A percentile compares a stretch with the other conserved stretches of the same genome.
Conservation (phyloP, 2,797 vertebrate species). For the Kryptolebias ocellatus region DNA sequence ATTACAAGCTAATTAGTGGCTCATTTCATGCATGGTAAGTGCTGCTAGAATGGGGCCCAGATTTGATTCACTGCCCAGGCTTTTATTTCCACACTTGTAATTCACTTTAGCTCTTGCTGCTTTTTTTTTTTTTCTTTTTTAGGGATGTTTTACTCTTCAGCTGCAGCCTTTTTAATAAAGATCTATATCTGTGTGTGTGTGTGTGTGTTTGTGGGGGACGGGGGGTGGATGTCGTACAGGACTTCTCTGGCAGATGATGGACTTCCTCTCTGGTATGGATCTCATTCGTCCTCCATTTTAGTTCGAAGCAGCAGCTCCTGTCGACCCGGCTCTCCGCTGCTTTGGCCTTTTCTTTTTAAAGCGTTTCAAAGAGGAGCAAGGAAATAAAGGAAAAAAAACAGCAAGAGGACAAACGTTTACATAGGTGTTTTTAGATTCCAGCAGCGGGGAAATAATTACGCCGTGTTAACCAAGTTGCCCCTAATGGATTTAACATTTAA, state of each 20-base stretch:
- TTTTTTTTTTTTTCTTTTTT: constrained; percentile 36
- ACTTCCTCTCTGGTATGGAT: constrained; percentile 85
- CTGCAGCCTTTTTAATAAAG: constrained; percentile 60
- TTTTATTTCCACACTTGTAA: constrained; percentile 71
- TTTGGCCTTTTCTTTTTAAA: constrained; percentile 72
- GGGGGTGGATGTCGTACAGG: constrained; percentile 43
- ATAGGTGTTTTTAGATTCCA: constrained; percentile 21
- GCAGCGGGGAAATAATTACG: constrained; percentile 15
- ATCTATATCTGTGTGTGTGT: constrained; percentile 23
- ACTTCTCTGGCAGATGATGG: constrained; percentile 84
- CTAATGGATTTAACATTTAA: constrained; percentile 21
- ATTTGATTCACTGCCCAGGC: constrained; percentile 76
- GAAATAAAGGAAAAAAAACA: constrained; percentile 5
- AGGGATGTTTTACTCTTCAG: constrained; percentile 65
- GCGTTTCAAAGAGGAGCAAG: constrained; percentile 61
- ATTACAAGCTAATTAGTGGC: constrained; percentile 82
- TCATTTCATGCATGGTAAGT: constrained; percentile 81
- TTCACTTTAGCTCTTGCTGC: constrained; percentile 62
- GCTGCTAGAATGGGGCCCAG: constrained; percentile 68
- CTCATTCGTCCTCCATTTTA: constrained; percentile 82
- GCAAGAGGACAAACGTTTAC: constrained; percentile 14
- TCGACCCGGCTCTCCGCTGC: constrained; percentile 82
- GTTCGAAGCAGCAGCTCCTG: constrained; percentile 79
- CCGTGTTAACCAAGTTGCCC: constrained; percentile 13
- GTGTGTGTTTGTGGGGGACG: constrained; percentile 2